A percentile compares a stretch with the other conserved stretches of the same genome.
phyloP scores from a whole-genome alignment of 2,113 vertebrate genomes.

The Echinops telfairi region DNA sequence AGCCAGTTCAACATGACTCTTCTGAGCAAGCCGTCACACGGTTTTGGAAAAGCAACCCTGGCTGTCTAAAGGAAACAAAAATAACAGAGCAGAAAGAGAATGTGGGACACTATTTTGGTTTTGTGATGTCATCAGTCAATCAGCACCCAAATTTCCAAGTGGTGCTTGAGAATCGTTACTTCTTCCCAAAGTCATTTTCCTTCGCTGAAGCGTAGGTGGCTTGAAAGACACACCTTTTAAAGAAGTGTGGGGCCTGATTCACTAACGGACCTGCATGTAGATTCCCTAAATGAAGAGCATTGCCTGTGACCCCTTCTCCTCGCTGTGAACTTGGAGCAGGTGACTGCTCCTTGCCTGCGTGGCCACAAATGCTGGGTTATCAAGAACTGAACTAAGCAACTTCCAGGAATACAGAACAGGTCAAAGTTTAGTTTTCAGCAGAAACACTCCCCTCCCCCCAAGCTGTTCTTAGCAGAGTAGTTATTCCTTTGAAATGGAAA shows the following conservation, averaged over 20 bases:
- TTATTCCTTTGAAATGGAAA: constrained; percentile 75
- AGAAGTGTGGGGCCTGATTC: constrained; percentile 53
- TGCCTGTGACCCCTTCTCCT: constrained; percentile 71
- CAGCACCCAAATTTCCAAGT: constrained; percentile 43
- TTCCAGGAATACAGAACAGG: constrained; percentile 62
- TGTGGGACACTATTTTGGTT: constrained; percentile 73
- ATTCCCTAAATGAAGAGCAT: constrained; percentile 70
- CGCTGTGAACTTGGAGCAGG: constrained; percentile 67
- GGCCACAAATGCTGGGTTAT: constrained; percentile 47
- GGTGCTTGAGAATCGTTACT: constrained; percentile 45
- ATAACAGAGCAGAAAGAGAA: constrained; percentile 67
- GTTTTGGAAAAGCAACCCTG: constrained; percentile 62
- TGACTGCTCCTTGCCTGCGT: constrained; percentile 23
- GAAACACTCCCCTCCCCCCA: constrained; percentile 24
- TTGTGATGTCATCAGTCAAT: constrained; percentile 70
- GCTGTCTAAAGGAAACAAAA: constrained; percentile 68
- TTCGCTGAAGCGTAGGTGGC: constrained; percentile 25
- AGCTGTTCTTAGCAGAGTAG: constrained; percentile 67
- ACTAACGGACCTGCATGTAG: constrained; percentile 74
- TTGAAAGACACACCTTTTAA: constrained; percentile 75
- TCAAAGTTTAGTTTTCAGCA: constrained; percentile 76
- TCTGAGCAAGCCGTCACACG: constrained; percentile 39
- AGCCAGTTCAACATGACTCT: constrained; percentile 34
- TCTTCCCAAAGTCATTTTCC: constrained; percentile 35
- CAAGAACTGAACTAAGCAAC: constrained; percentile 63